Percentiles rank a stretch among this genome's conserved stretches.
Evolutionary conservation across 2,888 invertebrate genomes (phyloP).

Genomic region (Prosopocoilus inquinatus): DNA sequence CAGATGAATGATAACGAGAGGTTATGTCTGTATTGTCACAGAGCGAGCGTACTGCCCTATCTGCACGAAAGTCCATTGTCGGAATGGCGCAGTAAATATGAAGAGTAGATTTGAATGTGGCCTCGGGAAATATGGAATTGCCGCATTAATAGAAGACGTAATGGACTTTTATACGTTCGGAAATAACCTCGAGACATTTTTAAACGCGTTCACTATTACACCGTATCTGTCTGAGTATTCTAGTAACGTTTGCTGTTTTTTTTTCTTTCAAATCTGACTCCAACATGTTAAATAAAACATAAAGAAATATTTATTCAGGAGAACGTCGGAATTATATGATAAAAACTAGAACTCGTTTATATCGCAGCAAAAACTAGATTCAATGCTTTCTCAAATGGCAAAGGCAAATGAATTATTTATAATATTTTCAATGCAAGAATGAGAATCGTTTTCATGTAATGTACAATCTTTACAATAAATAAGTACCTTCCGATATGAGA

Average conservation of each 20-base stretch:
- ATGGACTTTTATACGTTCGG: constrained; percentile 29
- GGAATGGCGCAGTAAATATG: constrained; percentile 40
- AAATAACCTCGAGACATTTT: constrained; percentile 14
- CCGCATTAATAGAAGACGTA: constrained; percentile 35
- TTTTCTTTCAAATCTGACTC: constrained; percentile 3
- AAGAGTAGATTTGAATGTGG: constrained; percentile 41
- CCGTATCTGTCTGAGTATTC: not conserved
- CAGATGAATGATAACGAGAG: constrained; percentile 46
- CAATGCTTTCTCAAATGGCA: not conserved
- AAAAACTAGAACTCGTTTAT: constrained; percentile 26
- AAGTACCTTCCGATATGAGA: no score
- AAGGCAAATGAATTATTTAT: not conserved
- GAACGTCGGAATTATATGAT: constrained; percentile 10
- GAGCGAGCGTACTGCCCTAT: constrained; percentile 41
- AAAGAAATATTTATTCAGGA: constrained; percentile 17
- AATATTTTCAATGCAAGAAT: no score
- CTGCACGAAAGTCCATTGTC: constrained; percentile 43
- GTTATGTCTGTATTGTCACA: constrained; percentile 45
- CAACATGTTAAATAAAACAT: constrained; percentile 21
- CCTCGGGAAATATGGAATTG: constrained; percentile 42
- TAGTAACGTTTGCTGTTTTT: constrained; percentile 2
- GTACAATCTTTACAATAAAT: no score
- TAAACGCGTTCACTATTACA: constrained; percentile 1
- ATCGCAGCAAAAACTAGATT: not conserved
- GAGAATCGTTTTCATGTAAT: no score